Conservation (phyloP, 1,140 invertebrate genomes). For the Myzus persicae region DNA sequence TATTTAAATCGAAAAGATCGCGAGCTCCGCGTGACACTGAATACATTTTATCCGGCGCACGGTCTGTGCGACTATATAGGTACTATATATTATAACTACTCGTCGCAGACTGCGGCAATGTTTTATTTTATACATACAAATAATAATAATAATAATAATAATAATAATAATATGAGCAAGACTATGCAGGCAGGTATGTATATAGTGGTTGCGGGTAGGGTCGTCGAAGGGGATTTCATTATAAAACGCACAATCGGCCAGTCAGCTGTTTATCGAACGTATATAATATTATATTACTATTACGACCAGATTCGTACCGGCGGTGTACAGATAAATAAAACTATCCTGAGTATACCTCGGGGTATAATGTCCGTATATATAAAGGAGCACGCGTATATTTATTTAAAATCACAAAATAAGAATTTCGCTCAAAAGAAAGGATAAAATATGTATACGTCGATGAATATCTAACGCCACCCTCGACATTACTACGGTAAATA, state of each 20-base stretch:
- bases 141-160: neutral
- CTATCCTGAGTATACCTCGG: neutral
- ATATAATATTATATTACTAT: neutral
- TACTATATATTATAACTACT: neutral
- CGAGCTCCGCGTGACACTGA: conserved; percentile 18
- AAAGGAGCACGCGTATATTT: neutral
- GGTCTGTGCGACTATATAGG: neutral
- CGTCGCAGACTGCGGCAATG: neutral
- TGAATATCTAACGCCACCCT: conserved; percentile 14
- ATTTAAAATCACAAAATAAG: conserved; percentile 22
- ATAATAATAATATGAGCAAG: neutral
- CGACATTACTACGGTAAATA: neutral
- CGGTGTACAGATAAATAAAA: neutral
- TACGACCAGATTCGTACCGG: neutral
- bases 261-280: conserved; percentile 24
- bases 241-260: neutral
- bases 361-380: neutral
- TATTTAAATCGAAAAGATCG: conserved; percentile 50
- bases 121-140: conserved; percentile 1
- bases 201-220: neutral
- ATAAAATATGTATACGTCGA: neutral
- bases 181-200: neutral
- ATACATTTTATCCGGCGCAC: conserved; percentile 1
- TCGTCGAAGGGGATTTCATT: conserved; percentile 10
- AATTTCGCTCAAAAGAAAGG: neutral